Percentiles rank a stretch among this genome's conserved stretches.
Evolutionary conservation across 2,797 vertebrate species (phyloP).

Genomic region (Thaleichthys pacificus): DNA sequence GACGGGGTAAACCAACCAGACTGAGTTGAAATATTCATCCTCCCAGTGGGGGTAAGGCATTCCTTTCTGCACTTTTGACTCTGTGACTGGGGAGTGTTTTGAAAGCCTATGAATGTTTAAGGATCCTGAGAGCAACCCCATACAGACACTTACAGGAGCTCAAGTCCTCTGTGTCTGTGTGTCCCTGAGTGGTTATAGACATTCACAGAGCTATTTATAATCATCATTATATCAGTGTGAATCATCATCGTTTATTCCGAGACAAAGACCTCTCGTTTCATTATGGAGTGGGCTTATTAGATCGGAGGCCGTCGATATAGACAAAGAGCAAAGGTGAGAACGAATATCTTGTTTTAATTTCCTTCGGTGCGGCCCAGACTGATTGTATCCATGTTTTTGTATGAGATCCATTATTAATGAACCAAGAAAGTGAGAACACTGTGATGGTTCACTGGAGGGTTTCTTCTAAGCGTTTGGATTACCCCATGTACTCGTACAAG

Average conservation of each 20-base stretch:
- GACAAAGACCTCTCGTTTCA: background rate
- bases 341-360: background rate
- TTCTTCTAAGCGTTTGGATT: background rate
- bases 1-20: background rate
- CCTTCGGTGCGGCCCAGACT: background rate
- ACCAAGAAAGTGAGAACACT: background rate
- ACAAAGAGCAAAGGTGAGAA: background rate
- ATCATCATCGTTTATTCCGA: conserved; percentile 6
- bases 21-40: background rate
- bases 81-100: conserved; percentile 9
- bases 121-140: conserved; percentile 10
- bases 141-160: conserved; percentile 6
- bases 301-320: background rate
- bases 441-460: background rate
- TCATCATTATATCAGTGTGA: background rate
- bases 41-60: conserved; percentile 10
- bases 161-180: conserved; percentile 10
- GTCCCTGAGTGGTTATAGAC: conserved; percentile 13
- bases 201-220: background rate
- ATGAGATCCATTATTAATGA: background rate
- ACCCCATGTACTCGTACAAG: background rate
- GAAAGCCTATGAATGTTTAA: conserved; percentile 27
- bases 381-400: background rate
- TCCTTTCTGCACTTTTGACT: conserved; percentile 27
- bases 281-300: background rate